Conservation (phyloP, 2,797 vertebrate species). For the Parauchenoglanis ngamensis region DNA sequence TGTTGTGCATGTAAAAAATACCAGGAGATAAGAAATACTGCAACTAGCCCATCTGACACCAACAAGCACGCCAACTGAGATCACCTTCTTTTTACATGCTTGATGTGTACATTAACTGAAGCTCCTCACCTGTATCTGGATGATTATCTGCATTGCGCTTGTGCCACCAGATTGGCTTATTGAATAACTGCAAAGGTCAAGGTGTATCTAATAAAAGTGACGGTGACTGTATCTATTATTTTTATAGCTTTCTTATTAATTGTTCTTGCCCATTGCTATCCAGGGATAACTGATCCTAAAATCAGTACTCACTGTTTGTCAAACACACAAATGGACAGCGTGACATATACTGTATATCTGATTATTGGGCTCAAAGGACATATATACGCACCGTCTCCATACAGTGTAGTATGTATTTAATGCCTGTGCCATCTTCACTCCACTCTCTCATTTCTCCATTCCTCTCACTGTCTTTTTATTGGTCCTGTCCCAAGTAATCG, state of each 20-base stretch:
- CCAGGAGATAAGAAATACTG: background rate
- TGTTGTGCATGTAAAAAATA: too few relatives aligned
- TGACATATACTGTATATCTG: background rate
- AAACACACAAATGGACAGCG: background rate
- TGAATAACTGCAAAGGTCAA: too few relatives aligned
- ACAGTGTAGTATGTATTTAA: background rate
- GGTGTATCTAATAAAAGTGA: background rate
- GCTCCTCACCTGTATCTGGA: background rate
- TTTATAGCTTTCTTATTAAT: background rate
- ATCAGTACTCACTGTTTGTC: background rate
- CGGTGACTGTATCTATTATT: background rate
- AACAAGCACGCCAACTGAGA: background rate
- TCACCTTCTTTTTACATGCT: background rate
- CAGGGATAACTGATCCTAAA: background rate
- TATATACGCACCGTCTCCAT: background rate
- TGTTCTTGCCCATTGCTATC: background rate
- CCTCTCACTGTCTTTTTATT: conserved; percentile 58
- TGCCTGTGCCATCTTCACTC: background rate
- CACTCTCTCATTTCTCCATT: conserved; percentile 2
- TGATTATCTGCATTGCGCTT: background rate
- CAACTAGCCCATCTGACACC: background rate
- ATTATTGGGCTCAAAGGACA: background rate
- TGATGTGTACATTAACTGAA: background rate
- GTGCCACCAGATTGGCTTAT: too few relatives aligned
- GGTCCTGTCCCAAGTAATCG: conserved; percentile 78